Conservation (phyloP, 1,140 invertebrate genomes). For the fruit fly (Drosophila melanogaster) region DNA sequence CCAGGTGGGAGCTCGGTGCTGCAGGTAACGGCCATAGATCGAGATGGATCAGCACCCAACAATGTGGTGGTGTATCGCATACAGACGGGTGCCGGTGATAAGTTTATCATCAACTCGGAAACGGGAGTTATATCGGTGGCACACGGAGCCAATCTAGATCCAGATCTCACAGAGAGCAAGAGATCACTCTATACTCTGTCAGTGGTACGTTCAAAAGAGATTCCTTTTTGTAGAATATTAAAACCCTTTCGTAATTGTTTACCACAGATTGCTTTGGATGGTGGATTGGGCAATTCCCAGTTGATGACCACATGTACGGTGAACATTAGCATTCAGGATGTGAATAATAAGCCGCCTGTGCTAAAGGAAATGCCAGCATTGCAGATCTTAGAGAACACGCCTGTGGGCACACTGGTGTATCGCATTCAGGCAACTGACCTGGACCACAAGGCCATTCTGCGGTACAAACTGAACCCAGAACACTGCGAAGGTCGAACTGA, state of each 20-base stretch:
- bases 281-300: slow-evolving; percentile 92
- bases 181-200: slow-evolving; percentile 88
- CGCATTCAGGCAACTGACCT: slow-evolving; percentile 90
- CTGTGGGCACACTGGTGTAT: slow-evolving; percentile 89
- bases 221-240: not conserved
- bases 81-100: slow-evolving; percentile 93
- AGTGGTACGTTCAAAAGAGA: slow-evolving; percentile 85
- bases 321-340: slow-evolving; percentile 94
- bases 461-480: slow-evolving; percentile 90
- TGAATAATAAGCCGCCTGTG: slow-evolving; percentile 95
- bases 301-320: slow-evolving; percentile 89
- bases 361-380: slow-evolving; percentile 88
- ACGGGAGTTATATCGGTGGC: slow-evolving; percentile 94
- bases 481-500: slow-evolving; percentile 92
- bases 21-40: slow-evolving; percentile 92
- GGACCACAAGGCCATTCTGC: slow-evolving; percentile 90
- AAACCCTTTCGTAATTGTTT: too few species aligned
- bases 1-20: slow-evolving; percentile 91
- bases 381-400: slow-evolving; percentile 90
- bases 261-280: slow-evolving; percentile 90
- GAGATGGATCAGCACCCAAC: slow-evolving; percentile 93
- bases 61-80: slow-evolving; percentile 95
- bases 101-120: slow-evolving; percentile 95
- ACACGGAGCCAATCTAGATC: slow-evolving; percentile 94
- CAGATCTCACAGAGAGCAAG: slow-evolving; percentile 92